Evolutionary conservation across 2,113 vertebrate genomes (phyloP).

Genomic region (Polypterus bichir): DNA sequence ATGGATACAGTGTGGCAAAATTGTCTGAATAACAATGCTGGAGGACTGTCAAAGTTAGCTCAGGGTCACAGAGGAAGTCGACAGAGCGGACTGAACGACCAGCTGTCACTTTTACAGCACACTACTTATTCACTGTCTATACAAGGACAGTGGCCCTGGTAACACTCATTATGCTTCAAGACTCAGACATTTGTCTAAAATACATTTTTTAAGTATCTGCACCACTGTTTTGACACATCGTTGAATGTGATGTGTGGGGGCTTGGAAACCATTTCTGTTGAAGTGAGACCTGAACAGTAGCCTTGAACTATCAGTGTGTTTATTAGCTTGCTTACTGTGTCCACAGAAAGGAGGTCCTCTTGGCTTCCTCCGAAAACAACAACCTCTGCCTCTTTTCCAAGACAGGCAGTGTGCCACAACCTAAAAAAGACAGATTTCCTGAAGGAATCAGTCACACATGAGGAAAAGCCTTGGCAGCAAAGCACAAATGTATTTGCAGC

Average conservation of each 20-base stretch:
- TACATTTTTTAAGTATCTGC: too few species aligned
- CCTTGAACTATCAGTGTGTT: neutral
- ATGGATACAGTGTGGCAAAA: too few species aligned
- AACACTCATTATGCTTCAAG: constrained; percentile 1
- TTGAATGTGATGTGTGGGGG: too few species aligned
- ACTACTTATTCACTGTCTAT: too few species aligned
- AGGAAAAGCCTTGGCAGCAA: neutral
- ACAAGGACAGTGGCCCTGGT: constrained; percentile 35
- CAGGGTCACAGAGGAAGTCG: too few species aligned
- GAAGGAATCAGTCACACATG: neutral
- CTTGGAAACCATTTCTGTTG: neutral
- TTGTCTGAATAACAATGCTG: too few species aligned
- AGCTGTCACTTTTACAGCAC: too few species aligned
- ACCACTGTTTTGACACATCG: too few species aligned
- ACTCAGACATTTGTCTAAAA: neutral
- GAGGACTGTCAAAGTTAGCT: too few species aligned
- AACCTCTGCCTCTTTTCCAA: constrained; percentile 75
- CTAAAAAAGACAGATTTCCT: constrained; percentile 25
- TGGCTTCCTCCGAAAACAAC: constrained; percentile 92
- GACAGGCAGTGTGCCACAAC: constrained; percentile 83
- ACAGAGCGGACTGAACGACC: too few species aligned
- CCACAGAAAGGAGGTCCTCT: constrained; percentile 78
- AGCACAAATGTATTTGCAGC: neutral
- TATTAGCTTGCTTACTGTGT: constrained; percentile 63
- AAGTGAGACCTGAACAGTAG: neutral